Evolutionary conservation across 2,888 invertebrate genomes (phyloP).

Genomic region (Hemithea aestivaria): DNA sequence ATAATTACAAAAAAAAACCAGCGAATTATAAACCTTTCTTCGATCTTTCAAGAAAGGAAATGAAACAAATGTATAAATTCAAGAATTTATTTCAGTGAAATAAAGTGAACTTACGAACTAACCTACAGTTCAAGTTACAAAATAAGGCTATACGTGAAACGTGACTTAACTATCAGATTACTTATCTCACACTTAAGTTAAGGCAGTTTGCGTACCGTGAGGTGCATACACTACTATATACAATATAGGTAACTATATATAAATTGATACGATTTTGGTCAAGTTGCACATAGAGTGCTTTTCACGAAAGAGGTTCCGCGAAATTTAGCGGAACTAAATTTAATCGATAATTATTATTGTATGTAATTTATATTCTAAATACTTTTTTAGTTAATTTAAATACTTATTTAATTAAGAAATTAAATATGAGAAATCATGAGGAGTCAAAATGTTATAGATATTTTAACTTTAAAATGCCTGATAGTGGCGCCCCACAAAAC

Average conservation of each 20-base stretch:
- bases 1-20: too few species aligned
- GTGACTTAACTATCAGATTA: slow-evolving; percentile 43
- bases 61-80: slow-evolving; percentile 29
- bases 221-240: slow-evolving; percentile 59
- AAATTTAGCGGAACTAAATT: too few species aligned
- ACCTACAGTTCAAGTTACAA: slow-evolving; percentile 57
- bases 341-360: too few species aligned
- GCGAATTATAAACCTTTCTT: too few species aligned
- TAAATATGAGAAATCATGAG: too few species aligned
- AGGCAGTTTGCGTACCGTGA: slow-evolving; percentile 73
- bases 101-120: slow-evolving; percentile 38
- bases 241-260: slow-evolving; percentile 38
- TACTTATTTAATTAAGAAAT: too few species aligned
- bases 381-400: too few species aligned
- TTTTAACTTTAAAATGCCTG: too few species aligned
- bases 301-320: slow-evolving; percentile 24
- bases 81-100: slow-evolving; percentile 49
- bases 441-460: too few species aligned
- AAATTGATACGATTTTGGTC: slow-evolving; percentile 61
- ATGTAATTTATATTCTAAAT: too few species aligned
- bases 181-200: slow-evolving; percentile 52
- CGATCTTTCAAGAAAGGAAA: slow-evolving; percentile 5
- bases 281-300: slow-evolving; percentile 48
- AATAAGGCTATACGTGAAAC: slow-evolving; percentile 76
- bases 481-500: too few species aligned